Evolutionary conservation across 2,113 vertebrate genomes (phyloP), one percentile per base, ranked within the genome.

Genomic region (Neoarius graeffei): DNA sequence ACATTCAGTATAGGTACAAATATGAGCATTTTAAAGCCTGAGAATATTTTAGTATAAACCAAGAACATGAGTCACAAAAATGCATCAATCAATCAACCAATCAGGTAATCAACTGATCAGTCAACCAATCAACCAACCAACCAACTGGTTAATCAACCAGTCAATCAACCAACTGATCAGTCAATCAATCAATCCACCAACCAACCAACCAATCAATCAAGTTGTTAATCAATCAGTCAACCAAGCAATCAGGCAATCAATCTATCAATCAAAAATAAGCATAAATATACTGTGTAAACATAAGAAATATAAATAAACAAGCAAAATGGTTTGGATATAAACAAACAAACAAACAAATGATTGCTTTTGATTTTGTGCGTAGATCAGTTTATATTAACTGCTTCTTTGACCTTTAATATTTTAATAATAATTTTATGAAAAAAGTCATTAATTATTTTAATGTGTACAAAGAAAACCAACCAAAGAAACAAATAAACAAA

Each of bases 1-100:
- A 56, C 76, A 59, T 69, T 23, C 7, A 85, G 13, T 76, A 85
- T 30, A 64, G 52, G 15, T 57, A 69, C 42, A 85, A 23, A 77
- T 73, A 73, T 62, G 56, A 83, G 56, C 27, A 76, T 48, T 25
- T 3, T 52, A 19, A 23, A 67, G 9, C 1, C 62, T 8, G 10
- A 20, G 64, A 69, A 9, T 13, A 50, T 25, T 79, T 30, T 80
- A 85, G 27, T 85, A 50, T 66, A 84, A 15, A 42, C 19, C 50
- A 52, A 48, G 25, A 66, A 66, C 25, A 11, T n/a, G 20, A 64
- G 23, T 9, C 8, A n/a, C 64, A 66, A 9, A 11, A 27, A 11
- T 66, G n/a, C 62, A 66, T n/a, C 25, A n/a, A 23, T 7, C 57
- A 59, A 17, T 17, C 20, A 64, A 25, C 42, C 42, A 42, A 42